phyloP scores from a whole-genome alignment of 1,140 invertebrate species.

The Oscheius sp. region DNA sequence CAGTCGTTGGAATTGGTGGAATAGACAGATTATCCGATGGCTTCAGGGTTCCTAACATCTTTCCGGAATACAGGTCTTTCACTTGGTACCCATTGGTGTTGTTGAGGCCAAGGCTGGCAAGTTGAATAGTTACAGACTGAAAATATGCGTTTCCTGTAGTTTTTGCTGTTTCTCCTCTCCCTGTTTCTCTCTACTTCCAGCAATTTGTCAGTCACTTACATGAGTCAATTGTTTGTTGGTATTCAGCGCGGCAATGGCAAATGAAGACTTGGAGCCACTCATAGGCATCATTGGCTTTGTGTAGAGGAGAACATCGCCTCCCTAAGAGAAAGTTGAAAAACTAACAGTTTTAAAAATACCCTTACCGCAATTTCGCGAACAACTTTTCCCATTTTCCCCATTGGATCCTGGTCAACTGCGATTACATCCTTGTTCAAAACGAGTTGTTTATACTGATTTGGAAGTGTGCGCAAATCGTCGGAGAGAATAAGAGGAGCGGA shows the following conservation, averaged over 20 bases:
- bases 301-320: constrained; percentile 38
- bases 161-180: not conserved
- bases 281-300: constrained; percentile 51
- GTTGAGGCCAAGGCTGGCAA: not conserved
- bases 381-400: constrained; percentile 71
- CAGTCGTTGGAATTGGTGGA: not conserved
- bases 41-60: not conserved
- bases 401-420: constrained; percentile 86
- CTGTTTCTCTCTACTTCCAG: too few species aligned
- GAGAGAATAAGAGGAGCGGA: constrained; percentile 95
- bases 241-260: constrained; percentile 43
- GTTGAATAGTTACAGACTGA: not conserved
- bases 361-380: constrained; percentile 18
- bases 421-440: constrained; percentile 90
- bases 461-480: constrained; percentile 83
- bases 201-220: too few species aligned
- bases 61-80: not conserved
- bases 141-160: not conserved
- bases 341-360: constrained; percentile 23
- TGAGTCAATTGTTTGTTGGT: not conserved
- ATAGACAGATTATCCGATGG: not conserved
- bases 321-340: constrained; percentile 32
- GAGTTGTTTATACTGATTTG: constrained; percentile 84
- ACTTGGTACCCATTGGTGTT: not conserved
- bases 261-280: constrained; percentile 22